Conservation (phyloP, 23 tunicate species). For the Trididemnum miniatum region DNA sequence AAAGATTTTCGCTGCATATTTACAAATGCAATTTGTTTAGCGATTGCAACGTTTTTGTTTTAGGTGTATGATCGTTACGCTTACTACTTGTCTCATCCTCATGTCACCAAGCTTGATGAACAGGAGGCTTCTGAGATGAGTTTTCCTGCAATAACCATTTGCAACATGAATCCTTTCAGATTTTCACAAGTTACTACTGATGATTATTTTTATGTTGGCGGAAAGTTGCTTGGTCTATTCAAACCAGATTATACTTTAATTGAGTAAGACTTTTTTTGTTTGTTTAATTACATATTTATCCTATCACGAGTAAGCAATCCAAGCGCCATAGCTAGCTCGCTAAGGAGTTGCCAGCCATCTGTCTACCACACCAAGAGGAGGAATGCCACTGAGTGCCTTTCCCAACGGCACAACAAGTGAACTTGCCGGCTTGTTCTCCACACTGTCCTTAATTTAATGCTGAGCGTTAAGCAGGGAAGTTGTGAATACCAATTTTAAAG, state of each 20-base stretch:
- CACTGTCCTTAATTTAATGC: no score
- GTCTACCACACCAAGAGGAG: no score
- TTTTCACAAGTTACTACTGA: conserved; percentile 55
- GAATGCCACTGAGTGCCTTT: no score
- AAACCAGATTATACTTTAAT: conserved; percentile 31
- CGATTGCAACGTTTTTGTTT: background rate
- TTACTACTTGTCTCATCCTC: conserved; percentile 73
- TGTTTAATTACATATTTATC: no score
- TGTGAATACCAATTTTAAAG: no score
- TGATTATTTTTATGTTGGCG: conserved; percentile 69
- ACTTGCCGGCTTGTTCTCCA: no score
- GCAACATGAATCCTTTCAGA: conserved; percentile 92
- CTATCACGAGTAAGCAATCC: no score
- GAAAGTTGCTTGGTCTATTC: conserved; percentile 35
- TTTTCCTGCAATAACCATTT: conserved; percentile 87
- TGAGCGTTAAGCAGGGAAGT: no score
- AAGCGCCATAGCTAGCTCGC: no score
- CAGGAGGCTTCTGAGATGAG: conserved; percentile 51
- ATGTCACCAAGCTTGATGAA: conserved; percentile 91
- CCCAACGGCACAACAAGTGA: no score
- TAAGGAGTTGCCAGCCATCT: no score
- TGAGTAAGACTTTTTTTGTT: no score
- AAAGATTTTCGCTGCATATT: background rate
- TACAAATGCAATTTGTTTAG: background rate
- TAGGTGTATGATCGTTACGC: conserved; percentile 79